Percentiles rank a stretch among this genome's conserved stretches.
Conservation (phyloP, 2,888 invertebrate genomes). For the Leucania comma region DNA sequence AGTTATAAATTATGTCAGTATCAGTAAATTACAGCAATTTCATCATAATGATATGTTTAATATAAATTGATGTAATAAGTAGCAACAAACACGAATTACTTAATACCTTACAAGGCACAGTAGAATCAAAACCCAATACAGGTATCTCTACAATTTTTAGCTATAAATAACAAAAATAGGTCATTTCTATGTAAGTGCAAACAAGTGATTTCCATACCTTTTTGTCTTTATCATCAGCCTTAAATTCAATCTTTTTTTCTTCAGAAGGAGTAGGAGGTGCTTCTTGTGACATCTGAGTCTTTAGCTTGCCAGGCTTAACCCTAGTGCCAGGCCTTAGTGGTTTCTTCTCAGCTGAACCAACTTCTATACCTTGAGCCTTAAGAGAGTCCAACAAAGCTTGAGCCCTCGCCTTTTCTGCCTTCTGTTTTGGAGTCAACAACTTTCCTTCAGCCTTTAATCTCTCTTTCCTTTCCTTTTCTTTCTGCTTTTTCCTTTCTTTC, state of each 20-base stretch:
- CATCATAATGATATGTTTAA: background rate
- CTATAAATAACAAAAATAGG: no score
- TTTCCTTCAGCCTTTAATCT: slow-evolving; percentile 99
- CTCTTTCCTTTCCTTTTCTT: slow-evolving; percentile 98
- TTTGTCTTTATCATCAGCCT: slow-evolving; percentile 90
- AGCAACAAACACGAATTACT: no score
- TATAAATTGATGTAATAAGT: no score
- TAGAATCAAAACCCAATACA: no score
- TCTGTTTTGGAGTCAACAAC: slow-evolving; percentile 97
- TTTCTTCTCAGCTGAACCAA: slow-evolving; percentile 93
- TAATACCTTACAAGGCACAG: no score
- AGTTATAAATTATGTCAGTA: slow-evolving; percentile 21
- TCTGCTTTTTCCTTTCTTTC: slow-evolving; percentile 96
- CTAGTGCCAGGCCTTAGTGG: slow-evolving; percentile 93
- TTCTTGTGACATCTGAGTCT: slow-evolving; percentile 92
- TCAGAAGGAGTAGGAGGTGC: slow-evolving; percentile 86
- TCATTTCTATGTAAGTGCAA: no score
- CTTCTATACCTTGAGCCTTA: slow-evolving; percentile 96
- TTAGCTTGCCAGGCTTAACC: slow-evolving; percentile 93
- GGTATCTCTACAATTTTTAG: no score
- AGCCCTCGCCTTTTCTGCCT: slow-evolving; percentile 96
- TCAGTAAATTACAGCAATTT: background rate
- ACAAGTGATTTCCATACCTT: slow-evolving; percentile 72
- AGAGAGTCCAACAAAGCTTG: slow-evolving; percentile 97
- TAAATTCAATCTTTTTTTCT: slow-evolving; percentile 87